These are phyloP conservation scores for Saguinus midas DNA, from an alignment of 2,113 vertebrate genomes.

Conservation along the genomic window DNA sequence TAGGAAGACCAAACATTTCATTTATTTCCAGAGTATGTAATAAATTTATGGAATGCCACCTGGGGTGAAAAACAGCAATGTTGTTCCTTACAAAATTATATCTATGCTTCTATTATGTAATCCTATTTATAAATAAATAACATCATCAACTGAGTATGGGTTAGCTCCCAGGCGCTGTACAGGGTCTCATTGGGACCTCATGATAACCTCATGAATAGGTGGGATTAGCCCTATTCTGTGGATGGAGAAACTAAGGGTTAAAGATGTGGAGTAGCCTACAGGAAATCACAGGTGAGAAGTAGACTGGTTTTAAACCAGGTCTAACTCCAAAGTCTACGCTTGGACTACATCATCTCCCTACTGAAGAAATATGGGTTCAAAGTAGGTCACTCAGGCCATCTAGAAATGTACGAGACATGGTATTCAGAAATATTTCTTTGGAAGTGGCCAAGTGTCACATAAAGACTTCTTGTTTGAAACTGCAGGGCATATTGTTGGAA, in stretches of 20 bases:
- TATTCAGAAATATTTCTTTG: background rate
- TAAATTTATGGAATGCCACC: too few species aligned
- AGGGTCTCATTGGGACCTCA: background rate
- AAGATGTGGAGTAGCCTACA: background rate
- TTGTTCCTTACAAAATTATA: background rate
- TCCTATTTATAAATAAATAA: background rate
- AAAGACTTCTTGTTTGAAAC: background rate
- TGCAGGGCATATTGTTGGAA: background rate
- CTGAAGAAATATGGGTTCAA: background rate
- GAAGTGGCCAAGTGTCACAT: too few species aligned
- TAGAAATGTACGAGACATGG: rapidly evolving
- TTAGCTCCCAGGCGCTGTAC: background rate
- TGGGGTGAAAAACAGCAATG: background rate
- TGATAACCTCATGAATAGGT: rapidly evolving
- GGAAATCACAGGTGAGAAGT: background rate
- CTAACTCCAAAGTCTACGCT: background rate
- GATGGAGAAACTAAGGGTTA: background rate
- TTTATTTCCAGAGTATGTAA: background rate
- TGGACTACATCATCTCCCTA: background rate
- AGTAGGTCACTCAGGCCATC: background rate
- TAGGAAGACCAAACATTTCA: background rate
- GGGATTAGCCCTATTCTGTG: background rate
- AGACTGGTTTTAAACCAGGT: background rate
- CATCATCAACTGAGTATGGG: background rate
- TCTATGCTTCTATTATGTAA: background rate